These are phyloP conservation scores for Grammomys dolichurus DNA, from an alignment of 2,113 vertebrate species.

Conservation along the genomic window DNA sequence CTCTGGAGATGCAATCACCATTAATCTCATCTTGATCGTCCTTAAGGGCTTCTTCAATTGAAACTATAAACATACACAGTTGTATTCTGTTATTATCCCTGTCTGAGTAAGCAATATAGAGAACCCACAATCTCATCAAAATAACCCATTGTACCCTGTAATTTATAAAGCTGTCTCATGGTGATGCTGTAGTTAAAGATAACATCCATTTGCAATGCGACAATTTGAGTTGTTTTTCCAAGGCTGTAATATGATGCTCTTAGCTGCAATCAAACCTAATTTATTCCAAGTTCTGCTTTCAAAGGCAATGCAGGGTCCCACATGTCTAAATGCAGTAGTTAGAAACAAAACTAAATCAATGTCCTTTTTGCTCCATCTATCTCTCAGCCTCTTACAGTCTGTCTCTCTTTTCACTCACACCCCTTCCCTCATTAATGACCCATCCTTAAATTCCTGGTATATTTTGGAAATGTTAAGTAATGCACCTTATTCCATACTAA, in stretches of 20 bases:
- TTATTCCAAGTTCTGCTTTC: conserved; percentile 71
- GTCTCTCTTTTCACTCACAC: neutral
- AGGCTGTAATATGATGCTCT: conserved; percentile 52
- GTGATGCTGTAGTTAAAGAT: conserved; percentile 63
- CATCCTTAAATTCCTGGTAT: conserved; percentile 13
- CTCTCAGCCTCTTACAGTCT: neutral
- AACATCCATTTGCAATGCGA: conserved; percentile 63
- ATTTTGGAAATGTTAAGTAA: conserved; percentile 28
- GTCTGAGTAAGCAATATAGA: conserved; percentile 71
- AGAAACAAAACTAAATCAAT: conserved; percentile 51
- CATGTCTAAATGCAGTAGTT: conserved; percentile 14
- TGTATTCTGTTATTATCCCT: conserved; percentile 69
- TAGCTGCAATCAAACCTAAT: conserved; percentile 71
- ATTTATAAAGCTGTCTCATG: conserved; percentile 71
- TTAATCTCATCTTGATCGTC: neutral
- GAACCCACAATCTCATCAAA: conserved; percentile 72
- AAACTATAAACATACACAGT: conserved; percentile 50
- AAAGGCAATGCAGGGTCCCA: conserved; percentile 43
- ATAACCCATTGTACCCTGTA: conserved; percentile 68
- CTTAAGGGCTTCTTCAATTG: conserved; percentile 61
- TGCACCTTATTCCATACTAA: neutral
- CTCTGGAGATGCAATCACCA: neutral
- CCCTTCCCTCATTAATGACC: neutral
- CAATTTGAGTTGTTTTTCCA: conserved; percentile 70
- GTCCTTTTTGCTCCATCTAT: neutral